These are phyloP conservation scores for Chaenogobius annularis DNA, from an alignment of 2,113 vertebrate species.

Conservation along the genomic window DNA sequence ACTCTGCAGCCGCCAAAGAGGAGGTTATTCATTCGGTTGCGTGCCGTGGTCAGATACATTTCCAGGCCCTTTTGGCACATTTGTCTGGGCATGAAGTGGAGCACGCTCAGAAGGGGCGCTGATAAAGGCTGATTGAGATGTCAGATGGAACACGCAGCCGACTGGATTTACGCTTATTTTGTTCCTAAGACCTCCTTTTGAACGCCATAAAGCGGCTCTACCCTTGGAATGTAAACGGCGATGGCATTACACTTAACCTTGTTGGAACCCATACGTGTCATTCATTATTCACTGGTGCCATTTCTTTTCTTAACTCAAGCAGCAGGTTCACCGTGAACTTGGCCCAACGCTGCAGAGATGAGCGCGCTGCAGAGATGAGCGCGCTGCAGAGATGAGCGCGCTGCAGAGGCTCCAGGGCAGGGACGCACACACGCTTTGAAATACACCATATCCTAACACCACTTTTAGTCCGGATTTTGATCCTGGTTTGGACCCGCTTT, in stretches of 20 bases:
- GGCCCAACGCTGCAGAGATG: neutral
- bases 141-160: slow-evolving; percentile 96
- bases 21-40: slow-evolving; percentile 98
- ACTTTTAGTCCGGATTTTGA: neutral
- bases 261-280: slow-evolving; percentile 55
- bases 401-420: neutral
- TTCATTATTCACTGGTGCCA: slow-evolving; percentile 54
- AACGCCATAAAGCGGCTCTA: slow-evolving; percentile 77
- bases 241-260: slow-evolving; percentile 67
- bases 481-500: neutral
- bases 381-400: neutral
- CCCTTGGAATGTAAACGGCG: slow-evolving; percentile 94
- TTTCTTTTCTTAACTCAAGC: slow-evolving; percentile 56
- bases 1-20: slow-evolving; percentile 99
- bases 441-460: neutral
- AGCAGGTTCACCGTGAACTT: slow-evolving; percentile 27
- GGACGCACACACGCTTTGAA: neutral
- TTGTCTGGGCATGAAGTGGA: slow-evolving; percentile 96
- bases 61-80: slow-evolving; percentile 97
- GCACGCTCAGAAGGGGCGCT: slow-evolving; percentile 93
- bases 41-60: slow-evolving; percentile 98
- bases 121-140: slow-evolving; percentile 99
- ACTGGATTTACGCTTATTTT: slow-evolving; percentile 99
- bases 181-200: slow-evolving; percentile 99
- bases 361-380: neutral